A percentile compares a stretch with the other conserved stretches of the same genome.
These are phyloP conservation scores for Carcharodon carcharias DNA, from an alignment of 2,797 vertebrate genomes.

Conservation along the genomic window DNA sequence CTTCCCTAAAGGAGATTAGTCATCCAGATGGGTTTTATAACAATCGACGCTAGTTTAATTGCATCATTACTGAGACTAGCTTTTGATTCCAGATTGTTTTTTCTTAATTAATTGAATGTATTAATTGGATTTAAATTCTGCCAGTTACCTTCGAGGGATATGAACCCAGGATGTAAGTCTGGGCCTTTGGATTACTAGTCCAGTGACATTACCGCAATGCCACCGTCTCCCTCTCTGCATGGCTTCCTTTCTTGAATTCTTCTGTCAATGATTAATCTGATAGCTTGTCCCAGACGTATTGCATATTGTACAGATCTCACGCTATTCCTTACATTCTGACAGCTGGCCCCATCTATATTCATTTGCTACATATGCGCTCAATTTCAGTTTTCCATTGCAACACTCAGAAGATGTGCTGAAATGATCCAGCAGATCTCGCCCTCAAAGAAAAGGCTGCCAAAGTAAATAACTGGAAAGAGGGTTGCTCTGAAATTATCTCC, in stretches of 20 bases:
- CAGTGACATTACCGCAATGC: neutral
- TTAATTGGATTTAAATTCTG: neutral
- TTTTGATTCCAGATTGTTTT: no score
- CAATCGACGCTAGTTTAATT: no score
- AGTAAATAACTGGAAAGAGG: neutral
- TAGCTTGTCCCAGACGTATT: neutral
- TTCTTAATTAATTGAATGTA: no score
- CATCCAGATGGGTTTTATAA: no score
- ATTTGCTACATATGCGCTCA: neutral
- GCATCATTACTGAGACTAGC: neutral
- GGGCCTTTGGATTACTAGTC: no score
- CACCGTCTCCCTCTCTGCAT: neutral
- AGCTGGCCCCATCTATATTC: conserved; percentile 5
- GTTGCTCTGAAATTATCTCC: neutral
- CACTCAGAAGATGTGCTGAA: neutral
- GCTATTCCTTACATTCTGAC: neutral
- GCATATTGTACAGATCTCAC: neutral
- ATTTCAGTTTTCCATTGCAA: conserved; percentile 12
- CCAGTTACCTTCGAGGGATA: neutral
- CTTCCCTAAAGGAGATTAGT: neutral
- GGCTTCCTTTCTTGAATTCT: neutral
- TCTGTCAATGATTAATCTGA: neutral
- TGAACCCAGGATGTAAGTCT: neutral
- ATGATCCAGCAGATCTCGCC: neutral
- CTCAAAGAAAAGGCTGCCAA: neutral